Percentiles rank a stretch among this genome's conserved stretches.
Conservation (phyloP, 2,888 invertebrate genomes). For the Megastigmus dorsalis region DNA sequence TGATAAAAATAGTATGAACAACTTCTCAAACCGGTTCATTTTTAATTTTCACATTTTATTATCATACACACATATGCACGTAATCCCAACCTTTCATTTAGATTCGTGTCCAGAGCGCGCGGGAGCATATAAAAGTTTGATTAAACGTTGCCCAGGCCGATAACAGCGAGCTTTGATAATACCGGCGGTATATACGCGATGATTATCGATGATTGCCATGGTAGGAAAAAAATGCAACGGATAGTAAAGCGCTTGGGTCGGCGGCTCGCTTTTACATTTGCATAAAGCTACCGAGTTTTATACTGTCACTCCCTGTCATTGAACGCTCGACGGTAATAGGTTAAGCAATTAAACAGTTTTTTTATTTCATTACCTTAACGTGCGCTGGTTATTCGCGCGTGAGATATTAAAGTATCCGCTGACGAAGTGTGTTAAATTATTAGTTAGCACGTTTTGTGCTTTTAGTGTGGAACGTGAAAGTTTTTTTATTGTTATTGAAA, state of each 20-base stretch:
- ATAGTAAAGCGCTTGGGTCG: not conserved
- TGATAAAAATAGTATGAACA: too few species aligned
- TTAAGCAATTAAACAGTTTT: not conserved
- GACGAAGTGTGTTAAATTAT: too few species aligned
- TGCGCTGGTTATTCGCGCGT: too few species aligned
- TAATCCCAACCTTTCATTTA: conserved; percentile 22
- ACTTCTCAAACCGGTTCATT: not conserved
- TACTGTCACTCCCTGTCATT: too few species aligned
- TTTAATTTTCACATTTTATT: conserved; percentile 1
- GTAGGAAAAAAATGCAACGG: conserved; percentile 45
- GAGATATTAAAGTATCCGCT: too few species aligned
- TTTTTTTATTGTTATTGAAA: too few species aligned
- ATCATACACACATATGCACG: not conserved
- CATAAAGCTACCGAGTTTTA: too few species aligned
- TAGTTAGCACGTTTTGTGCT: too few species aligned
- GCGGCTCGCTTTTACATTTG: not conserved
- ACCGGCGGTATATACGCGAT: conserved; percentile 38
- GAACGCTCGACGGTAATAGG: too few species aligned
- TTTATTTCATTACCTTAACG: too few species aligned
- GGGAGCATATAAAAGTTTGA: not conserved
- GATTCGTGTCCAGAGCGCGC: not conserved
- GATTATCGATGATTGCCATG: conserved; percentile 47
- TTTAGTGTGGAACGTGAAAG: too few species aligned
- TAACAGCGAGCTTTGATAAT: conserved; percentile 46
- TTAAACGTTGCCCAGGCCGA: conserved; percentile 3